Conservation (phyloP, 2,113 vertebrate species). For the Pagrus major region DNA sequence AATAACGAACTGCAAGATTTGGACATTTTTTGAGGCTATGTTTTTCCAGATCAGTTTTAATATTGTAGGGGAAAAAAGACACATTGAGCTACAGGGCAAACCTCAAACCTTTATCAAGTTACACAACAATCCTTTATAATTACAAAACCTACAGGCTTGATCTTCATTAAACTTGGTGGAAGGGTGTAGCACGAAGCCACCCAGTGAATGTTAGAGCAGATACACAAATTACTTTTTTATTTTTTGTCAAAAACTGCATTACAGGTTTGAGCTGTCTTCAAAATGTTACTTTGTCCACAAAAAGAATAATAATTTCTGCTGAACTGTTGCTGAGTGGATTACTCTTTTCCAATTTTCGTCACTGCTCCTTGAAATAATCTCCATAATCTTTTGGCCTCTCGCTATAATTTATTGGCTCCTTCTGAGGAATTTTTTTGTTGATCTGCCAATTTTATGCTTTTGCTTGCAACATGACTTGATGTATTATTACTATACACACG, state of each 20-base stretch:
- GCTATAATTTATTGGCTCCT: not conserved
- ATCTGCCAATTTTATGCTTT: slow-evolving; percentile 5
- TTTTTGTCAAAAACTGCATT: too few relatives aligned
- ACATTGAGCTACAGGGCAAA: not conserved
- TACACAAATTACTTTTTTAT: too few relatives aligned
- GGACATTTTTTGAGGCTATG: not conserved
- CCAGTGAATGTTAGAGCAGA: too few relatives aligned
- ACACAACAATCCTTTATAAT: too few relatives aligned
- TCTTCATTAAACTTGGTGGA: too few relatives aligned
- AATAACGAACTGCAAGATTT: not conserved
- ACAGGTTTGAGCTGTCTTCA: not conserved
- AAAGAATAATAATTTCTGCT: not conserved
- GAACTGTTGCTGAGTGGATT: not conserved
- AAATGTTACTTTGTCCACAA: not conserved
- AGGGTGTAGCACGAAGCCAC: too few relatives aligned
- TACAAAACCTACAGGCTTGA: too few relatives aligned
- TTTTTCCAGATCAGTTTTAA: not conserved
- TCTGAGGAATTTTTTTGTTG: not conserved
- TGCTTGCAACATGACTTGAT: slow-evolving; percentile 2
- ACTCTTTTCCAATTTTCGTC: not conserved
- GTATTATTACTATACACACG: slow-evolving; percentile 6
- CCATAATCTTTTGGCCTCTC: not conserved
- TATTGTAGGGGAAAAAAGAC: not conserved
- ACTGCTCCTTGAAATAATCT: not conserved
- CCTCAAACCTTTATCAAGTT: not conserved